Evolutionary conservation across 2,113 vertebrate genomes (phyloP).

Genomic region (Pseudorectes ferrugineus): DNA sequence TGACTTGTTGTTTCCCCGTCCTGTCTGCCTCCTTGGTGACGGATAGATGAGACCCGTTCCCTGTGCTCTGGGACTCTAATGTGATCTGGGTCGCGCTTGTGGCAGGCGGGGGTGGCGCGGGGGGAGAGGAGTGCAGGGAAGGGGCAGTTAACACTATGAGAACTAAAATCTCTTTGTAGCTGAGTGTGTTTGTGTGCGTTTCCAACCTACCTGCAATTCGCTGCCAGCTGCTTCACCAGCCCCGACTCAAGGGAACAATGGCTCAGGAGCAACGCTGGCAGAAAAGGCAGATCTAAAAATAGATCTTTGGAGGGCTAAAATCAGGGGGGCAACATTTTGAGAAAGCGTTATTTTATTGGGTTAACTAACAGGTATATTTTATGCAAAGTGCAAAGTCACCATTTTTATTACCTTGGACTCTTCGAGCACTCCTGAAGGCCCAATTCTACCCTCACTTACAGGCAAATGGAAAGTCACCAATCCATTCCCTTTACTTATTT

Average conservation of each 20-base stretch:
- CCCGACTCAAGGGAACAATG: neutral
- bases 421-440: neutral
- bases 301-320: slow-evolving; percentile 37
- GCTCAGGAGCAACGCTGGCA: neutral
- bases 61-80: slow-evolving; percentile 82
- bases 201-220: neutral
- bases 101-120: slow-evolving; percentile 41
- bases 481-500: neutral
- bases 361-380: neutral
- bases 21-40: slow-evolving; percentile 86
- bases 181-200: slow-evolving; percentile 48
- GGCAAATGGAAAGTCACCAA: neutral
- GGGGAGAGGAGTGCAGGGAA: slow-evolving; percentile 7
- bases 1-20: slow-evolving; percentile 84
- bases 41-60: slow-evolving; percentile 85
- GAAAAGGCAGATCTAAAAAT: slow-evolving; percentile 43
- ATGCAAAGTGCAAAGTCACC: neutral
- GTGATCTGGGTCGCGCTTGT: slow-evolving; percentile 80
- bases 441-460: neutral
- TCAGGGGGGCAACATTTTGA: neutral
- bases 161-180: slow-evolving; percentile 61
- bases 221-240: slow-evolving; percentile 38
- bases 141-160: slow-evolving; percentile 68
- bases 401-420: neutral
- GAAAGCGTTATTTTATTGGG: neutral